phyloP scores from a whole-genome alignment of 2,113 vertebrate species.

The Pterophyllum scalare region DNA sequence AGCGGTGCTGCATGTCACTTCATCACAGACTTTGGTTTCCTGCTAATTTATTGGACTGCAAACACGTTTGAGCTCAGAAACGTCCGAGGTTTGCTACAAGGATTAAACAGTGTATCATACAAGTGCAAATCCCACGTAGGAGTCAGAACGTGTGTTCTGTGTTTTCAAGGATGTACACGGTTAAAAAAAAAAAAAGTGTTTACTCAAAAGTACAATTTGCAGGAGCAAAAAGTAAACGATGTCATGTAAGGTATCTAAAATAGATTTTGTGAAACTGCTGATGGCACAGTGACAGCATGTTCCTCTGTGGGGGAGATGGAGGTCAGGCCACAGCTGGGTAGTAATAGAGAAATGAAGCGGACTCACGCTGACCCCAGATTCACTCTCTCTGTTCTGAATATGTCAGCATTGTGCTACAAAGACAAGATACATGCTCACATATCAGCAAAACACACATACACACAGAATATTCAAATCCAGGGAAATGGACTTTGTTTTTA shows the following conservation, averaged over 20 bases:
- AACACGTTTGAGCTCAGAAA: not conserved
- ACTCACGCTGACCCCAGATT: constrained; percentile 19
- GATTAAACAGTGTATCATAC: not conserved
- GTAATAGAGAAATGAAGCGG: constrained; percentile 21
- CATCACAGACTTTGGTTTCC: constrained; percentile 6
- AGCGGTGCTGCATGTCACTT: not conserved
- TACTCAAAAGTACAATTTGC: not conserved
- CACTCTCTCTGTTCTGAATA: constrained; percentile 21
- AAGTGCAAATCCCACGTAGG: not conserved
- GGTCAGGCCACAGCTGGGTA: constrained; percentile 48
- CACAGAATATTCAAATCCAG: not conserved
- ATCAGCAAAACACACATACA: constrained; percentile 7
- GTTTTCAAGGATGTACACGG: not conserved
- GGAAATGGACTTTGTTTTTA: constrained; percentile 4
- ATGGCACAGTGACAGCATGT: not conserved
- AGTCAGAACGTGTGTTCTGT: not conserved
- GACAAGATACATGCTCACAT: constrained; percentile 1
- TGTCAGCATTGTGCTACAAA: constrained; percentile 30
- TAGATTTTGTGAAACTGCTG: constrained; percentile 1
- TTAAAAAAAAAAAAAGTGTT: not conserved
- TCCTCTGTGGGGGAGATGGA: not conserved
- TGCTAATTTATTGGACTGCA: not conserved
- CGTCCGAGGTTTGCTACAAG: constrained; percentile 35
- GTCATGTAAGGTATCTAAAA: not conserved
- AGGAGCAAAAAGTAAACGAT: not conserved